Evolutionary conservation across 2,113 vertebrate genomes (phyloP), one percentile per base, ranked within the genome.

Genomic region (Nibea albiflora): DNA sequence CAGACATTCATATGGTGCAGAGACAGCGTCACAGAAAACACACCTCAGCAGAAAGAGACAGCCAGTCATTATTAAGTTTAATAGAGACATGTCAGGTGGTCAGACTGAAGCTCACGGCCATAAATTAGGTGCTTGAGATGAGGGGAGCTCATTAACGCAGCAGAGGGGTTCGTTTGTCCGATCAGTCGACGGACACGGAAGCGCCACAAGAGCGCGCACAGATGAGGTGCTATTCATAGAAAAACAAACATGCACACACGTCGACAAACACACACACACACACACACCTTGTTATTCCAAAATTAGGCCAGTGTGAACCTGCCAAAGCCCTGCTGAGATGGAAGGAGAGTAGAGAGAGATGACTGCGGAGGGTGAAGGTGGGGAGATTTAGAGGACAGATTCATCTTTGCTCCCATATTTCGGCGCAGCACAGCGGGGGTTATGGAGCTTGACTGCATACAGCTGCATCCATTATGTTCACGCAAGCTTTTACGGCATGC

Each of bases 261-360:
- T 44, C n/a, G 49, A 82, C 16, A 62, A 47, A 81, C 26, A 64
- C 50, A 68, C n/a, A n/a, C n/a, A n/a, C 46, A 69, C 16, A 62
- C 56, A 81, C 6, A 82, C 62, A 78, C 64, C 76, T 84, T 69
- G 62, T 68, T 88, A 54, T 47, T 73, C 54, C 70, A 53, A 84
- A 90, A 92, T 89, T 75, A 89, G 87, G 84, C 60, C 85, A 87
- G 35, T 66, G 70, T 72, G 76, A 87, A 74, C 26, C 64, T 88
- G 88, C 71, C 75, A 81, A 61, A 76, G 67, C 70, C 83, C 74
- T 60, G 86, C 87, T 83, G 85, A 74, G 84, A 71, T n/a, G n/a
- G 75, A 50, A 69, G 22, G 35, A 78, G 54, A 47, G 47, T 47
- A 22, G 60, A 72, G 75, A 76, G 83, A 64, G 39, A 58, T 56